Base-by-base conservation (phyloP, 1,140 invertebrate species). In the Lerema accius region DNA sequence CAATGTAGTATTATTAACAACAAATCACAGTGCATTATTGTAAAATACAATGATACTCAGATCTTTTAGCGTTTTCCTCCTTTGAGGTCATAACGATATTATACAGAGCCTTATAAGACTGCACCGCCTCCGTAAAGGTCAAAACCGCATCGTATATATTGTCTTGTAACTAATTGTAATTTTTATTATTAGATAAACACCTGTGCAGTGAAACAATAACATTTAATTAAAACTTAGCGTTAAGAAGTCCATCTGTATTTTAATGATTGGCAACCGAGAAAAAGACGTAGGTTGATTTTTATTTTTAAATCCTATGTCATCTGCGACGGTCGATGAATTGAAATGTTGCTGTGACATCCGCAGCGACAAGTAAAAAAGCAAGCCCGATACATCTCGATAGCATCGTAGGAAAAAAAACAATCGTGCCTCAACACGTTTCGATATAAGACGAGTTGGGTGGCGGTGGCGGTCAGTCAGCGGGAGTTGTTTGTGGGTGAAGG, bases 361-460 rank as follows among this genome's bases (percentile, higher is more conserved):
- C 17, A 6, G 11, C 16, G 40, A 6, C 14, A 40, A 15, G 42
- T 14, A 32, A 56, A 43, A 28, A 43, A 26, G 14, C 16, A 5
- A 43, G 23, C 16, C 6, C 37, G 32, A 37, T 48, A n/a, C 19
- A 35, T 50, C 23, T 49, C 28, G 16, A 43, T 46, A 35, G 28
- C 11, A 32, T 16, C 17, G 37, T 56, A 23, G 42, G 40, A 53
- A 39, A 53, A 53, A 53, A 37, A 53, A 17, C 16, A 13, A n/a
- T 35, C 10, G 15, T 16, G 16, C 26, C 9, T 4, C 2, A 17
- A 19, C 17, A 17, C 37, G 39, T 43, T 55, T 42, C 39, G 19
- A 82, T 86, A 85, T 81, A 86, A 82, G 65, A 61, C 53, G 65
- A 39, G 51, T 67, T 48, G 45, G 58, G 55, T 39, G 39, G 39